A percentile compares a stretch with the other conserved stretches of the same genome.
These are phyloP conservation scores for Macquaria ambigua DNA, from an alignment of 2,113 vertebrate species.

Conservation along the genomic window DNA sequence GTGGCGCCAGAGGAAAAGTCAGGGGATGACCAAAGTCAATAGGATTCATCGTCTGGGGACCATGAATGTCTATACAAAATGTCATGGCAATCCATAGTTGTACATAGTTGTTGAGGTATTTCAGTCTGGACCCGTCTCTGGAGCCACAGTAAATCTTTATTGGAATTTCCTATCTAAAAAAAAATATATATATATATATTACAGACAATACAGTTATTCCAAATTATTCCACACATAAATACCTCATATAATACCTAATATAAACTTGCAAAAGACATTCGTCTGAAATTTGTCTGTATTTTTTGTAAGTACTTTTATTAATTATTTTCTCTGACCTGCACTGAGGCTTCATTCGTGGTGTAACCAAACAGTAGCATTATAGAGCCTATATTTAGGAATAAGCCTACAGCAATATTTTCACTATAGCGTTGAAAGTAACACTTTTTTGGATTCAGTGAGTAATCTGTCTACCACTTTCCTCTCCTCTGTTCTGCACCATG, in stretches of 20 bases:
- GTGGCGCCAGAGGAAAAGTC: too few relatives aligned
- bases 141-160: too few relatives aligned
- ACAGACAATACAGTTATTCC: too few relatives aligned
- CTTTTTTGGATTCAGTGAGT: constrained; percentile 13
- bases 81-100: too few relatives aligned
- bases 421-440: background rate
- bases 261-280: too few relatives aligned
- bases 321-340: background rate
- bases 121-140: too few relatives aligned
- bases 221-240: background rate
- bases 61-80: background rate
- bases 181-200: too few relatives aligned
- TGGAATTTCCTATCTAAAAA: too few relatives aligned
- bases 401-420: constrained; percentile 9
- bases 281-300: too few relatives aligned
- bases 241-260: background rate
- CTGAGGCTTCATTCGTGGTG: background rate
- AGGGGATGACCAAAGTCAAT: background rate
- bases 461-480: background rate
- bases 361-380: background rate
- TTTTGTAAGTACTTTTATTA: too few relatives aligned
- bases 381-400: background rate
- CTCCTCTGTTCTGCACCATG: background rate
- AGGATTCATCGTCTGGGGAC: background rate
- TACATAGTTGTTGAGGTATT: too few relatives aligned